Evolutionary conservation across 2,113 vertebrate species (phyloP).

Genomic region (Cyprinodon variegatus): DNA sequence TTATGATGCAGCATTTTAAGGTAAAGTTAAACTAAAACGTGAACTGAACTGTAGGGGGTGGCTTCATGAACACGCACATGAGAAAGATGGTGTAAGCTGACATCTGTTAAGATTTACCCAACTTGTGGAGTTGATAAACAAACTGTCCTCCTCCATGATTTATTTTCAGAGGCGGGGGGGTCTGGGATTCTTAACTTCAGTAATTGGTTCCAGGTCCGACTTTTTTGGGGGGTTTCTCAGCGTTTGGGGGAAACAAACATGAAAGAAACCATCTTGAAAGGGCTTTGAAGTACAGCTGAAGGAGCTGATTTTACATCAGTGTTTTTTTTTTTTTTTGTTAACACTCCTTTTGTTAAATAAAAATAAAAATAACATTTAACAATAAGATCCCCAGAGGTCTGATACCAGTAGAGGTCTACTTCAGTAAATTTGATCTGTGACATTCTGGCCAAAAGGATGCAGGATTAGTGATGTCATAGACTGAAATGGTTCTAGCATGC

Average conservation of each 20-base stretch:
- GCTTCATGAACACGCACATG: not conserved
- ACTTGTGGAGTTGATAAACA: not conserved
- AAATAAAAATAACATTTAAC: not conserved
- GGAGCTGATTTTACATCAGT: not conserved
- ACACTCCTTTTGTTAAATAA: not conserved
- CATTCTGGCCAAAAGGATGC: too few species aligned
- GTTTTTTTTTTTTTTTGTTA: not conserved
- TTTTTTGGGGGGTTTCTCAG: not conserved
- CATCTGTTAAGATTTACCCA: not conserved
- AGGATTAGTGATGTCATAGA: too few species aligned
- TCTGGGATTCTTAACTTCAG: not conserved
- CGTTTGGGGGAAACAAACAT: not conserved
- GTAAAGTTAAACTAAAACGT: not conserved
- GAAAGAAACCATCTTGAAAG: not conserved
- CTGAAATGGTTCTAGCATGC: too few species aligned
- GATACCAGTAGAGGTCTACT: too few species aligned
- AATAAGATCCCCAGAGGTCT: too few species aligned
- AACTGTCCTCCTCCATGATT: not conserved
- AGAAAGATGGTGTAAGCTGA: not conserved
- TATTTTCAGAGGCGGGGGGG: not conserved
- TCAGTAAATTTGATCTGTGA: too few species aligned
- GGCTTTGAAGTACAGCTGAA: not conserved
- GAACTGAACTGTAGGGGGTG: not conserved
- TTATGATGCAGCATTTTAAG: not conserved
- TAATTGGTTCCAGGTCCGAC: not conserved